phyloP scores from a whole-genome alignment of 2,797 vertebrate genomes.

The Smutsia gigantea region DNA sequence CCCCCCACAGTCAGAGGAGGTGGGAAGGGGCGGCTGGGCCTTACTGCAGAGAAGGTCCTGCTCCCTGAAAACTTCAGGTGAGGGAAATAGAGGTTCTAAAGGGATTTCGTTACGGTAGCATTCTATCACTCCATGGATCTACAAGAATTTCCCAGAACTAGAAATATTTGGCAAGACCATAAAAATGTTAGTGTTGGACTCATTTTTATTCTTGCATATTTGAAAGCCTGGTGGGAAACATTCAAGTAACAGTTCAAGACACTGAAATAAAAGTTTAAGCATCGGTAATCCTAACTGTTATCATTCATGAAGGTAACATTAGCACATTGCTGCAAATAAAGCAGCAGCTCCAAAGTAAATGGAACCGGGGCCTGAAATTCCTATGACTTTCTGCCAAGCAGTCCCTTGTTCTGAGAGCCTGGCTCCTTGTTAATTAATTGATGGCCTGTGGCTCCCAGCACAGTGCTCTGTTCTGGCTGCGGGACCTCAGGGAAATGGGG shows the following conservation, averaged over 20 bases:
- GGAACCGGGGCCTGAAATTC: neutral
- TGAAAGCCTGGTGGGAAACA: neutral
- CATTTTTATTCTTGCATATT: conserved; percentile 57
- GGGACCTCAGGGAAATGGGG: neutral
- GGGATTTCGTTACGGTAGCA: neutral
- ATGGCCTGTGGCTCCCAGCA: neutral
- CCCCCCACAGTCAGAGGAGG: neutral
- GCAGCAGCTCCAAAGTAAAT: neutral
- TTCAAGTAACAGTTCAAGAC: conserved; percentile 21
- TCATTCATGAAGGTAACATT: neutral
- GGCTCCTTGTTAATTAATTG: neutral
- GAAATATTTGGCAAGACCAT: conserved; percentile 39
- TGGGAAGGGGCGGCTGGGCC: too few relatives aligned
- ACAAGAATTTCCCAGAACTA: conserved; percentile 48
- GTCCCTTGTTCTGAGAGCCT: neutral
- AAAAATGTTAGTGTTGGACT: conserved; percentile 32
- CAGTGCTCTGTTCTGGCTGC: neutral
- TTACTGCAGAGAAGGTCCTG: neutral
- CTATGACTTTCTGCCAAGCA: neutral
- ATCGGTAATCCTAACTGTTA: conserved; percentile 3
- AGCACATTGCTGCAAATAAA: neutral
- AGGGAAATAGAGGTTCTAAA: neutral
- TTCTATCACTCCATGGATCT: neutral
- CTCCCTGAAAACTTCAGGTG: neutral
- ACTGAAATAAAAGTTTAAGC: conserved; percentile 43